These are phyloP conservation scores for Carcina quercana DNA, from an alignment of 2,888 invertebrate species.

Conservation along the genomic window DNA sequence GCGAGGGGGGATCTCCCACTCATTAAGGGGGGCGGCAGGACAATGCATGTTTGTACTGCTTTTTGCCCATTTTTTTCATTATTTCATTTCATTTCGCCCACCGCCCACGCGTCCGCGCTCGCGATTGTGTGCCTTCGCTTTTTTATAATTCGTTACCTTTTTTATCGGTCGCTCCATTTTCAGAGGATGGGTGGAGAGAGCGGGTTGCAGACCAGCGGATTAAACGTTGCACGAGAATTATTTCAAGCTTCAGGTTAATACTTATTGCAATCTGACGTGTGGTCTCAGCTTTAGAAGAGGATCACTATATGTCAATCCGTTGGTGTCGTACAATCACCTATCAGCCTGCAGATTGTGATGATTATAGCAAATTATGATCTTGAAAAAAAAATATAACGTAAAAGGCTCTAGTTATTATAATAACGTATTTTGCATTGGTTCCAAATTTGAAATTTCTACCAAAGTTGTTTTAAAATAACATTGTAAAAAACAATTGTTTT, in stretches of 20 bases:
- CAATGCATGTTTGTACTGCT: conserved; percentile 75
- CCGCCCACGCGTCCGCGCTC: conserved; percentile 70
- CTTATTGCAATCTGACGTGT: too few species aligned
- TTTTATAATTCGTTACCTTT: conserved; percentile 75
- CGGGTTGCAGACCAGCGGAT: conserved; percentile 35
- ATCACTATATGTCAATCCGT: not conserved
- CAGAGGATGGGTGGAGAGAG: conserved; percentile 60
- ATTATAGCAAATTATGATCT: too few species aligned
- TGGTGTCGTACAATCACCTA: not conserved
- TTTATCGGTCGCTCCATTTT: conserved; percentile 74
- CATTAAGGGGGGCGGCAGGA: conserved; percentile 66
- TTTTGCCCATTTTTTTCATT: conserved; percentile 75
- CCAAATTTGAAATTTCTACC: too few species aligned
- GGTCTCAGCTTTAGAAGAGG: conserved; percentile 1
- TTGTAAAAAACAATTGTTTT: too few species aligned
- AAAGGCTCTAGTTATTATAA: too few species aligned
- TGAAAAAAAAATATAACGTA: too few species aligned
- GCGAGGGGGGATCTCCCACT: conserved; percentile 39
- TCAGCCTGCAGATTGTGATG: too few species aligned
- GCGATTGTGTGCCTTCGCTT: conserved; percentile 70
- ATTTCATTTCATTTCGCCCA: conserved; percentile 74
- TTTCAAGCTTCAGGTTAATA: too few species aligned
- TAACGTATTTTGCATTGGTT: too few species aligned
- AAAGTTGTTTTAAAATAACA: too few species aligned
- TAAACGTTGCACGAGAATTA: too few species aligned